phyloP scores from a whole-genome alignment of 2,113 vertebrate species.

The Perccottus glenii region DNA sequence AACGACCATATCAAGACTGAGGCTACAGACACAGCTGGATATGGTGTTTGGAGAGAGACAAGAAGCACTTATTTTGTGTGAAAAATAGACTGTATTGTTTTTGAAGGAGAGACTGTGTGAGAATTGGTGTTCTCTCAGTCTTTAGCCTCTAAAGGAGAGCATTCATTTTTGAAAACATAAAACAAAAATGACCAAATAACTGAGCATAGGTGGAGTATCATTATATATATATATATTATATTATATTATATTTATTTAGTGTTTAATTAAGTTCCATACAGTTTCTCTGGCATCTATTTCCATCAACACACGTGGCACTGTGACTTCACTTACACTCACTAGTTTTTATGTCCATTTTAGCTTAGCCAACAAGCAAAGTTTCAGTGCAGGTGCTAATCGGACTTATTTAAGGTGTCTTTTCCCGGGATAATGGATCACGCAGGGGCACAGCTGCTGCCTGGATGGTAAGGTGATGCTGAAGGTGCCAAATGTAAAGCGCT shows the following conservation, averaged over 20 bases:
- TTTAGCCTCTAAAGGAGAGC: slow-evolving; percentile 5
- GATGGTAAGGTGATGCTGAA: background rate
- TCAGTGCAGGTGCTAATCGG: slow-evolving; percentile 45
- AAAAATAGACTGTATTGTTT: too few species aligned
- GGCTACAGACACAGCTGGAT: slow-evolving; percentile 37
- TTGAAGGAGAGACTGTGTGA: background rate
- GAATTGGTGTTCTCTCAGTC: slow-evolving; percentile 4
- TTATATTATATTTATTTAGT: too few species aligned
- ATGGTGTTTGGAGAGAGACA: slow-evolving; percentile 15
- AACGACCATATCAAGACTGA: slow-evolving; percentile 36
- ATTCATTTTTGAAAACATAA: slow-evolving; percentile 5
- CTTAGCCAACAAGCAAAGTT: slow-evolving; percentile 54
- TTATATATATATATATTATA: too few species aligned
- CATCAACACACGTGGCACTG: slow-evolving; percentile 23
- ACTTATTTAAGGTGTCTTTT: slow-evolving; percentile 35
- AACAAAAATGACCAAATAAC: too few species aligned
- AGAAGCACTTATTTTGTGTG: background rate
- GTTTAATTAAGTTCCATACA: too few species aligned
- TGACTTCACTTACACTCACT: slow-evolving; percentile 8
- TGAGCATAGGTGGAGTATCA: too few species aligned
- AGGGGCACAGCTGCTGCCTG: slow-evolving; percentile 24
- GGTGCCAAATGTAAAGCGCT: background rate
- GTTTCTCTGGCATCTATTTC: slow-evolving; percentile 6
- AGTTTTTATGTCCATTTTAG: slow-evolving; percentile 35
- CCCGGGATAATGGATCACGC: slow-evolving; percentile 26